phyloP scores from a whole-genome alignment of 1,140 invertebrate genomes.

The Polyergus mexicanus region DNA sequence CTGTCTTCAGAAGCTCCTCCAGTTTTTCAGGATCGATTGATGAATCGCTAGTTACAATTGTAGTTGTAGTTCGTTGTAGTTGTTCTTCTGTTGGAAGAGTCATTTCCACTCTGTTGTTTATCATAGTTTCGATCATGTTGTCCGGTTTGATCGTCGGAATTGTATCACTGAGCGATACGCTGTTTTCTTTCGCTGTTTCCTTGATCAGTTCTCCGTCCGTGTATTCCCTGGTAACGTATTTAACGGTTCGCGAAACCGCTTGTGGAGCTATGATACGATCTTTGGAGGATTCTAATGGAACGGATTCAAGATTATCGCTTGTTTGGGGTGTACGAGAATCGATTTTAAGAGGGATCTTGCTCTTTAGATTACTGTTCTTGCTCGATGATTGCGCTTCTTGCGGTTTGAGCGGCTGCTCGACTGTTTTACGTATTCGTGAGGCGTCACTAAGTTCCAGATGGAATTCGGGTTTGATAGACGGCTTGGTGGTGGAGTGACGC shows the following conservation, averaged over 20 bases:
- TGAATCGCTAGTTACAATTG: background rate
- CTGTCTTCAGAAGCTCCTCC: conserved; percentile 67
- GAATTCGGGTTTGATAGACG: conserved; percentile 81
- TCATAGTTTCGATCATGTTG: background rate
- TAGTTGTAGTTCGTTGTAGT: background rate
- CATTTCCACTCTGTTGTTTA: background rate
- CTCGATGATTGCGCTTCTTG: conserved; percentile 56
- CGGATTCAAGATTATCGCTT: background rate
- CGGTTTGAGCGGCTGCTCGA: conserved; percentile 67
- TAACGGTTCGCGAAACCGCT: conserved; percentile 9
- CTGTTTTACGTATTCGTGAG: conserved; percentile 57
- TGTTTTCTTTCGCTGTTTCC: conserved; percentile 18
- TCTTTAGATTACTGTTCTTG: conserved; percentile 75
- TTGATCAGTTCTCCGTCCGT: conserved; percentile 21
- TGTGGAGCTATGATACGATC: background rate
- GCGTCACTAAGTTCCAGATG: conserved; percentile 81
- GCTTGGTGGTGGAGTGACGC: conserved; percentile 80
- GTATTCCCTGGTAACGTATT: conserved; percentile 23
- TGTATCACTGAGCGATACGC: background rate
- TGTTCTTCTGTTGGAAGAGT: background rate
- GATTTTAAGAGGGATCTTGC: conserved; percentile 85
- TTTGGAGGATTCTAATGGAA: background rate
- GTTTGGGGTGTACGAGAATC: conserved; percentile 44
- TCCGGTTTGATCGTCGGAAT: background rate
- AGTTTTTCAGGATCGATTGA: conserved; percentile 64